Evolutionary conservation across 2,797 vertebrate genomes (phyloP).

Genomic region (Spea hammondii): DNA sequence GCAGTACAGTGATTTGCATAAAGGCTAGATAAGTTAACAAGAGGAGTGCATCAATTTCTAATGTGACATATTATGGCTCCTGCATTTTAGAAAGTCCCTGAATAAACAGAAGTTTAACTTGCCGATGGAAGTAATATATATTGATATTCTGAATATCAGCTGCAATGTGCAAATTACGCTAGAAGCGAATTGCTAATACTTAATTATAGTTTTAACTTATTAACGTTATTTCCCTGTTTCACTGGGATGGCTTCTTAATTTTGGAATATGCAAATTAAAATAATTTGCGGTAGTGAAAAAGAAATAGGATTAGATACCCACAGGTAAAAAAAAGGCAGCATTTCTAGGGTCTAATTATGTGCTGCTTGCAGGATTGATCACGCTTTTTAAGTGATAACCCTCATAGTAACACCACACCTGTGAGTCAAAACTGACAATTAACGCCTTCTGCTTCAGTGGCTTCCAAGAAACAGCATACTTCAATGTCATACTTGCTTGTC

Average conservation of each 20-base stretch:
- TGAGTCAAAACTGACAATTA: conserved; percentile 58
- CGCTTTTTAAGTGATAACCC: conserved; percentile 62
- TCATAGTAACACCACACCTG: conserved; percentile 57
- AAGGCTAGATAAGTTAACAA: too few relatives aligned
- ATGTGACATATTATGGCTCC: neutral
- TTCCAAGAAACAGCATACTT: conserved; percentile 53
- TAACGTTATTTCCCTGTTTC: conserved; percentile 49
- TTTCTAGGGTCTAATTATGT: conserved; percentile 58
- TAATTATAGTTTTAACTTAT: conserved; percentile 49
- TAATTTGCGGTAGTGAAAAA: conserved; percentile 34
- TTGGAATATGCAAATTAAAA: conserved; percentile 49
- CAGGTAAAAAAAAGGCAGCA: conserved; percentile 48
- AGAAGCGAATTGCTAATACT: conserved; percentile 49
- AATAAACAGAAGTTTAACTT: conserved; percentile 1
- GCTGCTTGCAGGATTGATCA: conserved; percentile 58
- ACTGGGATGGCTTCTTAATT: conserved; percentile 40
- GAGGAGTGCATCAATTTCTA: too few relatives aligned
- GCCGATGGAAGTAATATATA: conserved; percentile 27
- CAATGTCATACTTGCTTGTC: conserved; percentile 31
- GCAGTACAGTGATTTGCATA: too few relatives aligned
- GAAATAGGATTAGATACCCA: conserved; percentile 45
- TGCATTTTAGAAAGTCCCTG: neutral
- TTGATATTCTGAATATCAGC: conserved; percentile 27
- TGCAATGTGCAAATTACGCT: conserved; percentile 47
- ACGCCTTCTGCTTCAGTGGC: conserved; percentile 60